Base-by-base conservation (phyloP, 64 coral and sea anemone species). In the Pocillopora verrucosa region DNA sequence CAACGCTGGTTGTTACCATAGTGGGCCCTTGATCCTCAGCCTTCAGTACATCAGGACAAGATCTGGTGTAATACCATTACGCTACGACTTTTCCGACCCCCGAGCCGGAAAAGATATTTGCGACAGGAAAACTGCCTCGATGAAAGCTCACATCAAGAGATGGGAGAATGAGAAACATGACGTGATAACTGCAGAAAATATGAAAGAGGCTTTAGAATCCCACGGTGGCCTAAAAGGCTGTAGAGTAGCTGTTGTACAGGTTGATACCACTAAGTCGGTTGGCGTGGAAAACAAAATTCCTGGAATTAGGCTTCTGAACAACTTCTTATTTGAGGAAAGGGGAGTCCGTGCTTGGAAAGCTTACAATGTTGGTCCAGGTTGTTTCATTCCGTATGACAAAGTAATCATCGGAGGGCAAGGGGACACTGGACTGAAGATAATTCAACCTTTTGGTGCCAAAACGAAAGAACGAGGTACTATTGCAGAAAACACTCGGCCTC, bases 151-250 rank as follows among this genome's bases (percentile, higher is more conserved):
- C 76, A 92, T 92, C 37, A 87, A 65, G 26, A 61, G 82, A 45
- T 92, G 81, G 90, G 77, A 87, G 58, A 80, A 92, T 51, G 75
- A 92, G 35, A 87, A 86, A 41, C 90, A 92, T 77, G 62, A 92
- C 69, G 90, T 92, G n/a, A 74, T 78, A 16, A 92, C 37, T 68
- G 90, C 90, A 22, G 13, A 34, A 19, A 82, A 92, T 61, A 92
- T 79, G 83, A 92, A 78, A 67, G 67, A 62, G 34, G 90, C 90
- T 57, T 59, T 92, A 58, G 37, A 78, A 20, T 92, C 75, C 69
- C 83, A 36, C 22, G 83, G 90, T 87, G 75, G 83, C 56, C 63
- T 87, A 16, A 88, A 88, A 80, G 91, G 86, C 76, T 76, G 78
- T 58, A 56, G 86, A 14, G 20, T 72, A 65, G 70, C 91, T 63